Conservation (phyloP, 2,113 vertebrate species). For the Microcebus murinus region DNA sequence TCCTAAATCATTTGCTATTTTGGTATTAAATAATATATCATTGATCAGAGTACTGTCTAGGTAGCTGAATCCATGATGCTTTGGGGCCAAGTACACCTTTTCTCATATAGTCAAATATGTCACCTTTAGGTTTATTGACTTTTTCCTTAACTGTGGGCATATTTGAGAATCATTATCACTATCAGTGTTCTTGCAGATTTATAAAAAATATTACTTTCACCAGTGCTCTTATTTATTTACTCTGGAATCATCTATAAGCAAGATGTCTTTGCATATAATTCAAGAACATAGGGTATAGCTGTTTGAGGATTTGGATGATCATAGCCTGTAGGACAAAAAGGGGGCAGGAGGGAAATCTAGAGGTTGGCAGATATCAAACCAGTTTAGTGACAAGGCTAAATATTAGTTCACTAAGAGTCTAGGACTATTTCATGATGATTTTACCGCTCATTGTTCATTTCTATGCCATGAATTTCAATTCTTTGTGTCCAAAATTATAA, state of each 20-base stretch:
- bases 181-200: background rate
- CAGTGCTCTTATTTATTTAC: background rate
- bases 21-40: background rate
- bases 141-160: background rate
- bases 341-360: background rate
- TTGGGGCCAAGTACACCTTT: background rate
- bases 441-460: background rate
- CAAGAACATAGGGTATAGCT: background rate
- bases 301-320: constrained; percentile 13
- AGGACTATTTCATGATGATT: constrained; percentile 34
- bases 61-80: background rate
- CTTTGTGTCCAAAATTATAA: constrained; percentile 23
- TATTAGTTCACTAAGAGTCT: background rate
- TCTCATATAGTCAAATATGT: background rate
- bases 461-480: constrained; percentile 26
- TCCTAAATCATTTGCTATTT: constrained; percentile 46
- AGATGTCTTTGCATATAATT: background rate
- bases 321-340: background rate
- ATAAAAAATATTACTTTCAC: constrained; percentile 42
- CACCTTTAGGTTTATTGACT: background rate
- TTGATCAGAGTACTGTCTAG: background rate
- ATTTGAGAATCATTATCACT: constrained; percentile 35
- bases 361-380: background rate
- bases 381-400: constrained; percentile 18
- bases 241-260: background rate